A percentile compares a stretch with the other conserved stretches of the same genome.
Evolutionary conservation across 2,888 invertebrate species (phyloP).

Genomic region (Trichacis sp.): DNA sequence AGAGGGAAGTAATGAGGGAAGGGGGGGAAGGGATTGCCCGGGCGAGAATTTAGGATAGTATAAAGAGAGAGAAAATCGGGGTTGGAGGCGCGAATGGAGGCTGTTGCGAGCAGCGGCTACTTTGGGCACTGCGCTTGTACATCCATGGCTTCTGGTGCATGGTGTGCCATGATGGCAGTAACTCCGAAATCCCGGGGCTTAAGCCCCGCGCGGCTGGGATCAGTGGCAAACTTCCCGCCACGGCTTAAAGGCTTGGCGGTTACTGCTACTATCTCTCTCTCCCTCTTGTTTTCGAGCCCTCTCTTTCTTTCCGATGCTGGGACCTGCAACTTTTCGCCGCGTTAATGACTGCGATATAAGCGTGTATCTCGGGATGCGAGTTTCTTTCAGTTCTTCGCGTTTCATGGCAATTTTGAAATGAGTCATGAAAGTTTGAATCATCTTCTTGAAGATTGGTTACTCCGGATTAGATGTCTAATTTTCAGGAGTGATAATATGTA

Average conservation of each 20-base stretch:
- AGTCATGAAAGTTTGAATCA: too few species aligned
- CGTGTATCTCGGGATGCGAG: conserved; percentile 46
- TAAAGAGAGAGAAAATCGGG: conserved; percentile 40
- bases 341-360: conserved; percentile 66
- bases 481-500: too few species aligned
- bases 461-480: too few species aligned
- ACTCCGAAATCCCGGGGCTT: conserved; percentile 66
- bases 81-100: conserved; percentile 37
- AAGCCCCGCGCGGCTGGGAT: conserved; percentile 60
- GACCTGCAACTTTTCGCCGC: conserved; percentile 64
- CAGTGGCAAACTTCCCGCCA: conserved; percentile 68
- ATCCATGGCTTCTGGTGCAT: conserved; percentile 61
- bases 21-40: conserved; percentile 29
- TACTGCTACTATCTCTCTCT: conserved; percentile 48
- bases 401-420: conserved; percentile 23
- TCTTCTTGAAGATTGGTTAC: too few species aligned
- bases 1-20: conserved; percentile 10
- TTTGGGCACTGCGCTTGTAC: conserved; percentile 51
- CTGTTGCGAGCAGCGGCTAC: conserved; percentile 45
- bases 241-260: conserved; percentile 69
- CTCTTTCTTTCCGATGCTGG: conserved; percentile 53
- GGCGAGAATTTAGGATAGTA: neutral
- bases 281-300: too few species aligned
- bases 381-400: too few species aligned
- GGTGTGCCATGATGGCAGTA: conserved; percentile 66